These are phyloP conservation scores for Stichodactyla mertensii DNA, from an alignment of 64 coral and sea anemone species.

Conservation along the genomic window DNA sequence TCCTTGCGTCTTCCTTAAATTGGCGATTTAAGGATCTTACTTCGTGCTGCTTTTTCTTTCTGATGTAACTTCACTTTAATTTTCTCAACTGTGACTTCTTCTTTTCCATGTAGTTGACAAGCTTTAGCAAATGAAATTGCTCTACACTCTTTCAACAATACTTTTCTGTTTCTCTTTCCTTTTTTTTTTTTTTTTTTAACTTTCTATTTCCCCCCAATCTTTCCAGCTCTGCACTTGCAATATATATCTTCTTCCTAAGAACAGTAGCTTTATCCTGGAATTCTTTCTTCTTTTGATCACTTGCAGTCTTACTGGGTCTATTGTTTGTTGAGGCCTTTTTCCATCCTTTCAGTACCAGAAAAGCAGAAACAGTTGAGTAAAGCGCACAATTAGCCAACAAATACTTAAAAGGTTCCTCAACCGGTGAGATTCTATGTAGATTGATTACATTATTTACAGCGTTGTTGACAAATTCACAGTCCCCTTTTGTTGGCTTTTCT, in stretches of 20 bases:
- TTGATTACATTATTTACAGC: constrained; percentile 4
- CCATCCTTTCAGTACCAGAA: constrained; percentile 33
- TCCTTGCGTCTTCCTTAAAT: constrained; percentile 45
- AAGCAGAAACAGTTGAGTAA: constrained; percentile 7
- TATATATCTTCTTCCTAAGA: constrained; percentile 1
- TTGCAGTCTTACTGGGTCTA: background rate
- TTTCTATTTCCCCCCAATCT: constrained; percentile 46
- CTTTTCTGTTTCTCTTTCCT: constrained; percentile 47
- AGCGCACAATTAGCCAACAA: constrained; percentile 28
- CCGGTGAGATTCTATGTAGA: background rate
- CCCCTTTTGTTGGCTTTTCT: background rate
- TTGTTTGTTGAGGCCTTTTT: background rate
- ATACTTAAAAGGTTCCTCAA: constrained; percentile 8
- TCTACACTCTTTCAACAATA: constrained; percentile 39
- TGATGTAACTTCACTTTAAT: constrained; percentile 28
- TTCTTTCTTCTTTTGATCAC: background rate
- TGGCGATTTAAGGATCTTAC: constrained; percentile 45
- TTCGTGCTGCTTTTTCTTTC: constrained; percentile 50
- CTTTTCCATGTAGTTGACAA: constrained; percentile 61
- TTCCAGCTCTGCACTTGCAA: constrained; percentile 46
- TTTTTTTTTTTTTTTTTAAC: constrained; percentile 47
- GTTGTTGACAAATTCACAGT: background rate
- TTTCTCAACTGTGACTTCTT: constrained; percentile 48
- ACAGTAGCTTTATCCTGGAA: background rate
- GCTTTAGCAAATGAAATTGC: constrained; percentile 26